Evolutionary conservation across 2,113 vertebrate genomes (phyloP), one percentile per base, ranked within the genome.

Genomic region (Megaleporinus macrocephalus): DNA sequence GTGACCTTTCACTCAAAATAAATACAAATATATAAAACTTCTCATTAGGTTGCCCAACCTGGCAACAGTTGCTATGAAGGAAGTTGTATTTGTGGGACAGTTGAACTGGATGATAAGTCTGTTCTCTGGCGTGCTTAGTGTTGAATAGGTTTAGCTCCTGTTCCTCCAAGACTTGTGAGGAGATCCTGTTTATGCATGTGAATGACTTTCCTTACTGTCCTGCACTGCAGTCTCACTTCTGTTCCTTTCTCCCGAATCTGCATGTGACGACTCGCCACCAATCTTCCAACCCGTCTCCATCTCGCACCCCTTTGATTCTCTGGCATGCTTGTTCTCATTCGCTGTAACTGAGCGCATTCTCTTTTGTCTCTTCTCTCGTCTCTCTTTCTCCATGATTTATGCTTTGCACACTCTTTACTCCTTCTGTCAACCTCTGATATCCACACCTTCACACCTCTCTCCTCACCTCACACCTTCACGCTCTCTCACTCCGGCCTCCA

Each of bases 271-370:
- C 13, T 63, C 13, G 29, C 11, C 69, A 72, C 49, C 61, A 72
- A 74, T 20, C 29, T 30, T 74, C 29, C 47, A 41, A 44, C 71
- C 61, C 65, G 41, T 30, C 61, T 79, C 33, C 69, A 9, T 55
- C 53, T 27, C 47, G 53, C 61, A 68, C 5, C 13, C n/a, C 26
- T 78, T 62, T 72, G 57, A 76, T 30, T 7, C 30, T 80, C 62
- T 84, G 72, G 13, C 63, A 14, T 69, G 33, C 63, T 30, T 59
- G 53, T 74, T 74, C 63, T 18, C n/a, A 22, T 0, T 4, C 33
- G 20, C 24, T 61, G 30, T 27, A 66, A 74, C 44, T 53, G 72
- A 81, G 57, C 22, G 66, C 57, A 77, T 80, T 73, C 61, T 75
- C 27, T 22, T 80, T 26, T 73, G 57, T 51, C 30, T 75, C 24